Base-by-base conservation (phyloP, 1,140 invertebrate species). In the Hyles vespertilio region DNA sequence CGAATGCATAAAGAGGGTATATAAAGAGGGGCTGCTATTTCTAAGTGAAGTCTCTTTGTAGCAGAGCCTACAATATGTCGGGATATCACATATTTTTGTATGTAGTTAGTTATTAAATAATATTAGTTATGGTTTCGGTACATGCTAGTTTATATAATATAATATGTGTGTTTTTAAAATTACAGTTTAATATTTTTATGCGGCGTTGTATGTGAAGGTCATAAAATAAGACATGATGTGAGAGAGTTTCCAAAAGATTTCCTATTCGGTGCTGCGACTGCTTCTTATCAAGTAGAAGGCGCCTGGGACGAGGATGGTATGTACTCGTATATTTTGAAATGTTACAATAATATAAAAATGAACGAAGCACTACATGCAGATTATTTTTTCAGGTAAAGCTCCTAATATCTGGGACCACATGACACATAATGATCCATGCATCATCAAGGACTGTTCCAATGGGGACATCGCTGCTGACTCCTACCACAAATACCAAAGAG, bases 221-320 rank as follows among this genome's bases (percentile, higher is more conserved):
- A 34, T 33, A 51, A 34, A 33, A 32, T 51, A 51, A 32, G 50
- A 10, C 43, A 32, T 33, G 32, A 51, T 9, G 32, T 45, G 32
- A 65, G 58, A 47, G 53, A 45, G n/a, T 91, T 92, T 69, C 89
- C 91, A 4, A 66, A 87, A 0, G 72, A 71, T 51, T 91, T 92
- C 59, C 50, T 85, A 9, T 90, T 91, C 67, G 90, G 91, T 32
- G 79, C 83, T 4, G 83, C 87, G 0, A 88, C 91, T 0, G 75
- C 90, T 12, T 72, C 89, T 6, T 91, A 91, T 73, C 91, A 92
- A 72, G 74, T 91, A 3, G 91, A 92, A 82, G 91, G 91, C 36
- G 90, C 75, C 3, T 91, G 89, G 84, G 84, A 90, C 67, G 72
- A 64, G 32, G 79, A 77, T 53, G 90, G 91, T 89, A 54, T 34